Base-by-base conservation (phyloP, 2,797 vertebrate genomes). In the Alouatta caraya region DNA sequence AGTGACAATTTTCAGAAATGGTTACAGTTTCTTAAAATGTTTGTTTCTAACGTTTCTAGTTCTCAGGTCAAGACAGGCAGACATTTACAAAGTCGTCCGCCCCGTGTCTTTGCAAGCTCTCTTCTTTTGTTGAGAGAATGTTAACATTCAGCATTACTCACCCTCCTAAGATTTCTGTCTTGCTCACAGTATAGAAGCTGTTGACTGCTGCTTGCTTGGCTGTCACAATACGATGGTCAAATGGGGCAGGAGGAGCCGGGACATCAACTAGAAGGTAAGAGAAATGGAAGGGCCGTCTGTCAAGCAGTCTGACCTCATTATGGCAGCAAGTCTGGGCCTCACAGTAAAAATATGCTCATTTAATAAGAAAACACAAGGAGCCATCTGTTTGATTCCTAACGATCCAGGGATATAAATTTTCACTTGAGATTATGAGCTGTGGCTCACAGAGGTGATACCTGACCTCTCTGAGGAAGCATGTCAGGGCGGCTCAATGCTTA, bases 111-210 rank as follows among this genome's bases (percentile, higher is more conserved):
- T 48, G 44, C 17, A 94, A 67, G 55, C 30, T 9, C 28, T 75
- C 73, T 46, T 57, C 42, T 88, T 76, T 72, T 39, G 48, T 26
- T 10, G 14, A 92, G 59, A 48, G 11, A 12, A 2, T 44, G 21
- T 73, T 73, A 30, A 61, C 59, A 78, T 2, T 13, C 37, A 78
- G 72, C 21, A 17, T 50, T 44, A 98, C 99, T 99, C 98, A 99
- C 99, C 99, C 99, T 98, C 99, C 99, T 78, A 99, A 98, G 96
- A 99, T 98, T 96, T 99, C 99, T 0, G 99, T 98, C 95, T 98
- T 98, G 97, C 99, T 99, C 98, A 99, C 99, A 2, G 98, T 99
- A 94, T 99, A 99, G 55, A 99, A 99, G 96, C 98, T 99, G 96
- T 98, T 98, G 59, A 99, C 99, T 73, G 99, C 99, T 83, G 99